These are phyloP conservation scores for Aulostomus chinensis DNA, from an alignment of 2,797 vertebrate species.

Conservation along the genomic window DNA sequence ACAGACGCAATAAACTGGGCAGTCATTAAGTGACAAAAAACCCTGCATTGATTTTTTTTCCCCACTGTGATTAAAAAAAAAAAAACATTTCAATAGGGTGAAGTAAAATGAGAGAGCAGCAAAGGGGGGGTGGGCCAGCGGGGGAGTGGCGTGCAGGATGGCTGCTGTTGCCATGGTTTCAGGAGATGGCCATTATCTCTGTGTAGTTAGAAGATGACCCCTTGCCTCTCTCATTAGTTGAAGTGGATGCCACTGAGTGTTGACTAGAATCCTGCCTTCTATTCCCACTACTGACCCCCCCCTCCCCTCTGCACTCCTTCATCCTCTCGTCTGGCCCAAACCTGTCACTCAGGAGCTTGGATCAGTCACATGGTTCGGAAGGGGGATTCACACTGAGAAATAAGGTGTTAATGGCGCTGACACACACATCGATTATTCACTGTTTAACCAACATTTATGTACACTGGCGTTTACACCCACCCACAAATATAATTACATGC, in stretches of 20 bases:
- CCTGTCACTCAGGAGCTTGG: slow-evolving; percentile 53
- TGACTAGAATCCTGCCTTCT: slow-evolving; percentile 65
- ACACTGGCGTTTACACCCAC: not conserved
- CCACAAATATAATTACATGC: not conserved
- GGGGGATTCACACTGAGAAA: not conserved
- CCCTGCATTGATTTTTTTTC: slow-evolving; percentile 65
- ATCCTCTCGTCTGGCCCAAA: slow-evolving; percentile 31
- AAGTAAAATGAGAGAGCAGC: slow-evolving; percentile 33
- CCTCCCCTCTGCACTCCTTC: slow-evolving; percentile 1
- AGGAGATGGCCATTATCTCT: slow-evolving; percentile 78
- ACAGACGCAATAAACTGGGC: slow-evolving; percentile 38
- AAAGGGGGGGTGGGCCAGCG: slow-evolving; percentile 26
- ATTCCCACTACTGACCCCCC: slow-evolving; percentile 27
- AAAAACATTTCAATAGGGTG: slow-evolving; percentile 46
- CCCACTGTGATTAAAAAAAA: slow-evolving; percentile 5
- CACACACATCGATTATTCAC: not conserved
- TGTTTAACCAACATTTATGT: not conserved
- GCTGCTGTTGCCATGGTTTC: slow-evolving; percentile 83
- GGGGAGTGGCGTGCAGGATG: slow-evolving; percentile 36
- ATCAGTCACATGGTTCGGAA: slow-evolving; percentile 22
- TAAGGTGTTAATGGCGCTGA: slow-evolving; percentile 6
- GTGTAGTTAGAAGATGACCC: slow-evolving; percentile 79
- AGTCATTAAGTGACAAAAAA: slow-evolving; percentile 67
- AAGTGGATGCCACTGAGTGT: slow-evolving; percentile 75
- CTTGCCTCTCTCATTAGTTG: slow-evolving; percentile 81